A percentile compares a stretch with the other conserved stretches of the same genome.
These are phyloP conservation scores for Odontophorus gujanensis DNA, from an alignment of 2,113 vertebrate genomes.

Conservation along the genomic window DNA sequence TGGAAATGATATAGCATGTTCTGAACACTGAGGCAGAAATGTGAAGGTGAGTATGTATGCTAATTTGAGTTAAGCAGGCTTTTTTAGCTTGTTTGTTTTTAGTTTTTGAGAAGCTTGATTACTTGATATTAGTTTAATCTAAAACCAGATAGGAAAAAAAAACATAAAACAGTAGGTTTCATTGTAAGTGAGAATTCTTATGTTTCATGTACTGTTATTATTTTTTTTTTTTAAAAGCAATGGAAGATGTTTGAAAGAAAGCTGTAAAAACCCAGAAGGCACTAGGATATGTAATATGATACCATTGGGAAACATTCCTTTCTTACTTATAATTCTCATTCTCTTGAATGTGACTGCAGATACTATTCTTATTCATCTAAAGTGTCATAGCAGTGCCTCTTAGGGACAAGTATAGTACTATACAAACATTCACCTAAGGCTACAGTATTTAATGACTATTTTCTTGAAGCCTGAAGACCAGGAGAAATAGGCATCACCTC, in stretches of 20 bases:
- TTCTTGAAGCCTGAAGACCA: background rate
- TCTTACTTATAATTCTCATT: constrained; percentile 55
- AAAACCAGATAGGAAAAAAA: background rate
- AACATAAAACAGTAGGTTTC: background rate
- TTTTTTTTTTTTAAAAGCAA: background rate
- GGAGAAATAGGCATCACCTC: background rate
- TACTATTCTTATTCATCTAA: constrained; percentile 40
- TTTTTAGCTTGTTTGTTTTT: too few relatives aligned
- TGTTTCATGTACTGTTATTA: background rate
- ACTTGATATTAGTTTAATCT: background rate
- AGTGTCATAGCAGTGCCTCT: constrained; percentile 42
- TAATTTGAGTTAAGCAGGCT: background rate
- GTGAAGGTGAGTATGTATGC: background rate
- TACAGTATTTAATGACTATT: constrained; percentile 28
- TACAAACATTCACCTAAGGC: constrained; percentile 10
- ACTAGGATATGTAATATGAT: constrained; percentile 9
- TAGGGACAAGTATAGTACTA: constrained; percentile 12
- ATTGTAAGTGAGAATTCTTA: background rate
- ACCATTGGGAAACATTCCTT: constrained; percentile 54
- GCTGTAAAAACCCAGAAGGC: background rate
- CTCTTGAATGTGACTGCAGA: background rate
- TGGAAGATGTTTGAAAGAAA: constrained; percentile 23
- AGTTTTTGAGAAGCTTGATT: background rate
- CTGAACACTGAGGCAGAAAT: background rate
- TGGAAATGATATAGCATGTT: background rate